Percentiles rank a stretch among this genome's conserved stretches.
phyloP scores from a whole-genome alignment of 2,888 invertebrate genomes.

The Dicyrtomina minuta region DNA sequence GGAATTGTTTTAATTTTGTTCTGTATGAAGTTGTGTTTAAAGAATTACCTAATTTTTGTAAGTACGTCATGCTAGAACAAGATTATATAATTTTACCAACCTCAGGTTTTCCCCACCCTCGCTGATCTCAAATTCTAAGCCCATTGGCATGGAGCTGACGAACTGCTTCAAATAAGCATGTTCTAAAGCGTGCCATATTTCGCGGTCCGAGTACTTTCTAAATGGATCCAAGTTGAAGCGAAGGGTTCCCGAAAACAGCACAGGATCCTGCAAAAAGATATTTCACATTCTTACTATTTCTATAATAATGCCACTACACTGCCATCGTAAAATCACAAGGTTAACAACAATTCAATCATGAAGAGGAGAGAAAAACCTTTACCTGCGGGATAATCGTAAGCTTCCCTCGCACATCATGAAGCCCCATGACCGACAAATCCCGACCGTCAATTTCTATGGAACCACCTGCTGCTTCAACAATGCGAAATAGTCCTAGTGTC shows the following conservation, averaged over 20 bases:
- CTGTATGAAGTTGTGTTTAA: neutral
- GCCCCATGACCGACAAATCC: slow-evolving; percentile 76
- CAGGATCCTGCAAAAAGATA: slow-evolving; percentile 59
- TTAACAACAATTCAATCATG: no score
- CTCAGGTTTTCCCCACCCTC: slow-evolving; percentile 57
- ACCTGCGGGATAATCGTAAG: slow-evolving; percentile 71
- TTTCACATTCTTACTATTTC: no score
- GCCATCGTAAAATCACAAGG: no score
- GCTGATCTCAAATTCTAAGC: slow-evolving; percentile 55
- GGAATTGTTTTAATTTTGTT: neutral
- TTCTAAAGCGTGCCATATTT: slow-evolving; percentile 62
- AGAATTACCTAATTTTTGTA: neutral
- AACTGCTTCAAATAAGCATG: slow-evolving; percentile 60
- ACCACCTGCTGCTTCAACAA: slow-evolving; percentile 81
- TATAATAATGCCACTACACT: no score
- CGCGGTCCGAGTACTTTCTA: slow-evolving; percentile 58
- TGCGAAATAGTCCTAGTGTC: slow-evolving; percentile 82
- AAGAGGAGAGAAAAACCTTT: neutral
- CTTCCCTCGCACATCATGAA: slow-evolving; percentile 79
- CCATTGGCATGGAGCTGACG: slow-evolving; percentile 53
- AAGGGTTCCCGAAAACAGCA: slow-evolving; percentile 63
- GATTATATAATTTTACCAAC: slow-evolving; percentile 44
- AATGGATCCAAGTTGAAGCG: slow-evolving; percentile 62
- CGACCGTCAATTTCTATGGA: slow-evolving; percentile 79
- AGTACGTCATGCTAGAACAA: neutral